Base-by-base conservation (phyloP, 2,888 invertebrate genomes). In the Priocnemis perturbator region DNA sequence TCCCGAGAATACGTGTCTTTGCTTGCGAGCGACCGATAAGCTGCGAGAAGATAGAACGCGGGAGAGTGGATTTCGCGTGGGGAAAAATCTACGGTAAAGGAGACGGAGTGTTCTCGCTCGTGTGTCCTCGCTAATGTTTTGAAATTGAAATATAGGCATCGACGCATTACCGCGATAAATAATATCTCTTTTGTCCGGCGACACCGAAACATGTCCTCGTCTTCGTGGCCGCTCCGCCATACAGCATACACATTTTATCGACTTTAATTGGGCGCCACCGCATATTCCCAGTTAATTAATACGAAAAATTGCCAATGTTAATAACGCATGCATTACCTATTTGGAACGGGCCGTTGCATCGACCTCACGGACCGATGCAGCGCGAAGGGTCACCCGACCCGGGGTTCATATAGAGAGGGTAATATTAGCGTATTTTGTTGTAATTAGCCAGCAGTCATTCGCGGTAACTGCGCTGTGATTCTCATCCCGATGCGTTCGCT, bases 321-420 rank as follows among this genome's bases (percentile, higher is more conserved):
- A 82, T 83, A 83, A 83, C 81, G 76, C 78, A 83, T 82, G 83
- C 81, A 83, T 82, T 83, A 83, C 80, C 76, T 76, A 72, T 76
- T 73, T 72, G 74, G 74, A 74, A 70, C 65, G 81, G 72, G 74
- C 67, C 47, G 75, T 69, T 74, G 76, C 68, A 74, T 81, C 69
- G 67, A 47, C 62, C 37, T 60, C 70, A 76, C 67, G 68, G 70
- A 65, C 76, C 70, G 78, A 74, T 74, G 69, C 67, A 66, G 74
- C 63, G 61, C 73, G 67, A 74, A 77, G 81, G 82, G 79, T 79
- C 78, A 67, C 70, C 72, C 61, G 73, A 70, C 73, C 77, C 69
- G 72, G 76, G 72, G 74, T 81, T 76, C 77, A 74, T 82, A 79
- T 73, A 76, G 74, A 73, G 71, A 76, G 78, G 75, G 73, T 74